Evolutionary conservation across 2,113 vertebrate genomes (phyloP).

Genomic region (Calidris pygmaea): DNA sequence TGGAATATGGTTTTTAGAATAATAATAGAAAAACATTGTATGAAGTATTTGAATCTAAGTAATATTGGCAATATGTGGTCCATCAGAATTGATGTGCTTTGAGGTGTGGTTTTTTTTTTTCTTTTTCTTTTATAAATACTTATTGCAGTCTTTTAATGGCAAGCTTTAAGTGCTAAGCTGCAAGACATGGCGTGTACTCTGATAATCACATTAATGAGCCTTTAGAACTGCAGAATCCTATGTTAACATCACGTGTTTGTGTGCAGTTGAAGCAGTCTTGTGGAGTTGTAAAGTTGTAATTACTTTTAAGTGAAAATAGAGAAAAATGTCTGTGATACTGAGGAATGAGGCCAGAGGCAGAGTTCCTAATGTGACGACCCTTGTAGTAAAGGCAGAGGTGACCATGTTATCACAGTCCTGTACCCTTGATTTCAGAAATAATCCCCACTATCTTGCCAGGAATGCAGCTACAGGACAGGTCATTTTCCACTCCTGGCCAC

Average conservation of each 20-base stretch:
- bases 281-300: not conserved
- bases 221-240: not conserved
- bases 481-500: not conserved
- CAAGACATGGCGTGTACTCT: not conserved
- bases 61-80: not conserved
- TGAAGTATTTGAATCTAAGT: not conserved
- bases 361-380: not conserved
- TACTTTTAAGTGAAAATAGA: not conserved
- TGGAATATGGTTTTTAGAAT: not conserved
- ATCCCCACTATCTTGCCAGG: not conserved
- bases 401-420: fast-evolving
- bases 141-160: not conserved
- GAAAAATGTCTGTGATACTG: not conserved
- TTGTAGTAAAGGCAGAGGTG: not conserved
- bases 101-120: not conserved
- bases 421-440: not conserved
- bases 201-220: not conserved
- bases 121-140: not conserved
- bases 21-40: not conserved
- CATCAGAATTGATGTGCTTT: not conserved
- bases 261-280: not conserved
- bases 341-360: not conserved
- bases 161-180: not conserved
- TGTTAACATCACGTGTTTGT: not conserved
- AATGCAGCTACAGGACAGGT: not conserved